phyloP scores from a whole-genome alignment of 2,113 vertebrate species.

The Chamaetylas fuelleborni region DNA sequence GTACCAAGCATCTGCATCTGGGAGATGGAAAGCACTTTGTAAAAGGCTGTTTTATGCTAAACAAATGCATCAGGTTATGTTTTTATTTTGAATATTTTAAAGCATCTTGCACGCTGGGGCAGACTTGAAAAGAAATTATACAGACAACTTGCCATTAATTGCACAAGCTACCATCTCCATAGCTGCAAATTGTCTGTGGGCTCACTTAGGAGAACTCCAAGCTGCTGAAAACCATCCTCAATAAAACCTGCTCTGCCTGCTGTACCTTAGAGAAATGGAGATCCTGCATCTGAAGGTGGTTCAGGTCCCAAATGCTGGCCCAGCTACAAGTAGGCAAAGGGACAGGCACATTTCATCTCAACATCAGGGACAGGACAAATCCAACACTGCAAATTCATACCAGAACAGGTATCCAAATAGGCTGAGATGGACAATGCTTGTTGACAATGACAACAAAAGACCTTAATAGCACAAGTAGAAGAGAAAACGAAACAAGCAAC shows the following conservation, averaged over 20 bases:
- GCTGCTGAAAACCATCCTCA: background rate
- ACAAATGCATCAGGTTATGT: conserved; percentile 47
- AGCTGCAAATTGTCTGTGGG: background rate
- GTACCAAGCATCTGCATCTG: conserved; percentile 19
- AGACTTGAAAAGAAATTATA: conserved; percentile 13
- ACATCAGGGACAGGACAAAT: background rate
- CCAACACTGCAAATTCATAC: background rate
- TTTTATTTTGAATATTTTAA: conserved; percentile 52
- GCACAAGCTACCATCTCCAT: background rate
- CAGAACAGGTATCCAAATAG: background rate
- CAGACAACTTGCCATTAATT: background rate
- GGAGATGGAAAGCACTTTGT: background rate
- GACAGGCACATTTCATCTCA: background rate
- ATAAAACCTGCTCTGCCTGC: background rate
- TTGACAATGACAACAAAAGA: background rate
- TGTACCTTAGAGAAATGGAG: background rate
- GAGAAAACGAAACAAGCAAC: background rate
- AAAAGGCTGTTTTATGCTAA: conserved; percentile 19
- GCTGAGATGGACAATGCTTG: background rate
- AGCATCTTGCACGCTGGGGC: background rate
- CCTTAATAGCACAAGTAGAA: background rate
- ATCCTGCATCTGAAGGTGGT: background rate
- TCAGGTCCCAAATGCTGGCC: fast-evolving
- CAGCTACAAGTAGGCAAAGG: background rate
- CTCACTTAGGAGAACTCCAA: background rate